Conservation (phyloP, 2,113 vertebrate species). For the Vidua macroura region DNA sequence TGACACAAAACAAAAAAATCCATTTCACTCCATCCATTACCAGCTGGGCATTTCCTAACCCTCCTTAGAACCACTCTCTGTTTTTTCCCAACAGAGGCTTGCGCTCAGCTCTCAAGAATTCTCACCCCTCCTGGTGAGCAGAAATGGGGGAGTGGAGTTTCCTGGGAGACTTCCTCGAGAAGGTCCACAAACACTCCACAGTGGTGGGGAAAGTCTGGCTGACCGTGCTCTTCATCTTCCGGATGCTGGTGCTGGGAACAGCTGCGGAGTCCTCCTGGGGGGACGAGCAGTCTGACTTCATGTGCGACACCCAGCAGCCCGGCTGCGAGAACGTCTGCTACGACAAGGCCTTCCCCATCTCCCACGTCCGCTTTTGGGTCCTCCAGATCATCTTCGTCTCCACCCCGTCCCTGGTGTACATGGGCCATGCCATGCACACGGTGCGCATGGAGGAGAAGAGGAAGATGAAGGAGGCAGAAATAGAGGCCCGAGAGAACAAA, state of each 20-base stretch:
- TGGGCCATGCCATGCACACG: slow-evolving; percentile 91
- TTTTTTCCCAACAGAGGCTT: slow-evolving; percentile 30
- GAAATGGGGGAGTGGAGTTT: slow-evolving; percentile 97
- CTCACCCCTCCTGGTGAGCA: slow-evolving; percentile 38
- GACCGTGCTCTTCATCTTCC: slow-evolving; percentile 95
- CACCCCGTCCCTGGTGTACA: slow-evolving; percentile 93
- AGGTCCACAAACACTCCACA: slow-evolving; percentile 96
- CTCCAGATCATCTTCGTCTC: slow-evolving; percentile 97
- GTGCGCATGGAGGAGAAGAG: slow-evolving; percentile 90
- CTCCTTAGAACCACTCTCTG: neutral
- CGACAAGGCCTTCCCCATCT: slow-evolving; percentile 94
- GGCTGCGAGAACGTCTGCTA: slow-evolving; percentile 97
- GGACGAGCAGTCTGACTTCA: slow-evolving; percentile 93
- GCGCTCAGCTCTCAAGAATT: neutral
- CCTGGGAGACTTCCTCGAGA: slow-evolving; percentile 93
- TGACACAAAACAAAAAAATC: neutral
- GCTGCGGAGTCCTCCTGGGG: slow-evolving; percentile 97
- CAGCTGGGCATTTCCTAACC: neutral
- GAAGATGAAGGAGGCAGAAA: slow-evolving; percentile 69
- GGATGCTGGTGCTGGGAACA: slow-evolving; percentile 95
- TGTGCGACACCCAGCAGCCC: slow-evolving; percentile 90
- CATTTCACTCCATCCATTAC: neutral
- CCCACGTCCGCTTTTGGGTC: slow-evolving; percentile 96
- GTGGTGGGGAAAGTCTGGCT: slow-evolving; percentile 96
- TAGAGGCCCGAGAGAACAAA: slow-evolving; percentile 58